Base-by-base conservation (phyloP, 1,140 invertebrate genomes). In the Mamestra configurata region DNA sequence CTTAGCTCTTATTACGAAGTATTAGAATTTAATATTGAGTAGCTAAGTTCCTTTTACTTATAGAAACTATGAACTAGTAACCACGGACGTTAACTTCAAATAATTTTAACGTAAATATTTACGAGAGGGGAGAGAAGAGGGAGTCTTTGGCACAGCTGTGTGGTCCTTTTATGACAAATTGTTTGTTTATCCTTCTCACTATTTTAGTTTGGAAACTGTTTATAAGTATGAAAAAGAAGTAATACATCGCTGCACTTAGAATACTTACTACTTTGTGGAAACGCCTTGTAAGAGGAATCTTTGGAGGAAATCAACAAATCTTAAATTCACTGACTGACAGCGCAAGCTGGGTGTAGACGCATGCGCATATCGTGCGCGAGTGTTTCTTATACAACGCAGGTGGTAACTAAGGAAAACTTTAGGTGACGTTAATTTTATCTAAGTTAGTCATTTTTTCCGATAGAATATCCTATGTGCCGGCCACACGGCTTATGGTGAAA, bases 71-170 rank as follows among this genome's bases (percentile, higher is more conserved):
- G 6, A 61, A 31, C 51, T 8, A 13, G 18, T n/a, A 61, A 49
- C 55, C 59, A 13, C 57, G 76, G 64, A 61, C 75, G 68, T 73
- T 73, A 76, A 83, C 82, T 61, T 85, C 79, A 82, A 82, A 89
- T 81, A 79, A 80, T 79, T 80, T 77, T 64, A 84, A 83, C 37
- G 79, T 88, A 89, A 89, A 88, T 88, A 89, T 89, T 89, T 88
- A 87, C 81, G 64, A 82, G 81, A 64, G 35, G 35, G 59, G 7
- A 61, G 27, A 31, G 15, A 15, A 13, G 27, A 13, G 27, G 13
- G 5, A 18, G 3, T 59, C 53, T 24, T 76, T 20, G 40, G 40
- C 59, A 73, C 66, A 68, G 77, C 76, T 79, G 79, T 82, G 84
- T 85, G 83, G 86, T 84, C 82, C 66, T 82, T 84, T 81, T 80